phyloP scores from a whole-genome alignment of 2,113 vertebrate genomes.

The Gadus chalcogrammus region DNA sequence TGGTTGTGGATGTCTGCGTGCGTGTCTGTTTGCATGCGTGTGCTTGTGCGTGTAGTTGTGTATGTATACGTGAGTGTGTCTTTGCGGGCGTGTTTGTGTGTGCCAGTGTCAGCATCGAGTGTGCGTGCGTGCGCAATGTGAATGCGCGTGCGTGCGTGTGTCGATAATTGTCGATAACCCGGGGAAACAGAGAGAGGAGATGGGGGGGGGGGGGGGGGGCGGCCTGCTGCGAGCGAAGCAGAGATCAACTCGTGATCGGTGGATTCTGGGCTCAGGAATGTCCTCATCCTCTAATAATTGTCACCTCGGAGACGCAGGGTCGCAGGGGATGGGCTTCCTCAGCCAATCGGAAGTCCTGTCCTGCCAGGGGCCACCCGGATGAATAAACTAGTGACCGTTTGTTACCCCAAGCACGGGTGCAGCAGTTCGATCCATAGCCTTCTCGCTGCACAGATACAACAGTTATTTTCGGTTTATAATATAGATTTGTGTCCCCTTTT shows the following conservation, averaged over 20 bases:
- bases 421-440: too few relatives aligned
- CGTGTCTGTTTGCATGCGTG: conserved; percentile 5
- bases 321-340: conserved; percentile 32
- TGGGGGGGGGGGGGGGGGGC: conserved; percentile 8
- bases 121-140: background rate
- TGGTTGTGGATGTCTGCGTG: conserved; percentile 7
- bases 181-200: background rate
- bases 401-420: too few relatives aligned
- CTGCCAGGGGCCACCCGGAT: background rate
- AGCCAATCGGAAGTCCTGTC: conserved; percentile 47
- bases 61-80: background rate
- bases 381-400: too few relatives aligned
- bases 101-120: background rate
- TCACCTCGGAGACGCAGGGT: conserved; percentile 31
- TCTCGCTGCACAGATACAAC: too few relatives aligned
- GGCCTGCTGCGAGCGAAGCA: conserved; percentile 9
- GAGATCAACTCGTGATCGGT: conserved; percentile 23
- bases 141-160: background rate
- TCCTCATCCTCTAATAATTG: conserved; percentile 40
- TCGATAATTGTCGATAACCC: conserved; percentile 15
- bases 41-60: too few relatives aligned
- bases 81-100: conserved; percentile 9
- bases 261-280: conserved; percentile 45
- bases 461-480: too few relatives aligned
- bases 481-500: too few relatives aligned